These are phyloP conservation scores for Machimus rusticus DNA, from an alignment of 2,888 invertebrate species.

Conservation along the genomic window DNA sequence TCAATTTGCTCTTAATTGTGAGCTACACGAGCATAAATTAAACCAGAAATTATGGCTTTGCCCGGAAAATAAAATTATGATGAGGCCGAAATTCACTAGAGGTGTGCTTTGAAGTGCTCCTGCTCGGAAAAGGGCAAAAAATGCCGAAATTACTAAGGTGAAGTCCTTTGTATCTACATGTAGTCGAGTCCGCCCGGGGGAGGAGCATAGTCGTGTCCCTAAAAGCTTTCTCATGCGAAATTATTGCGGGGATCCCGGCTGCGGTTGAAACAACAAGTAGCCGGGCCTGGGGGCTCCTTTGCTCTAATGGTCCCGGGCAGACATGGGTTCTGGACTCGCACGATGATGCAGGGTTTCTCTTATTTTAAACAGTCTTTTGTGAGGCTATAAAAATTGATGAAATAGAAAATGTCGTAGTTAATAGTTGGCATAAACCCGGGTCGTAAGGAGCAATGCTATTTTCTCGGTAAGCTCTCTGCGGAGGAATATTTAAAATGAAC, in stretches of 20 bases:
- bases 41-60: neutral
- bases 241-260: neutral
- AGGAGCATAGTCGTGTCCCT: neutral
- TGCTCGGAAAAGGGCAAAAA: neutral
- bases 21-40: neutral
- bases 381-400: constrained; percentile 21
- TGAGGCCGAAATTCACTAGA: neutral
- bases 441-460: neutral
- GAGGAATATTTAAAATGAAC: neutral
- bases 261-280: constrained; percentile 11
- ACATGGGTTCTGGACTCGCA: neutral
- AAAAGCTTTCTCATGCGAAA: constrained; percentile 10
- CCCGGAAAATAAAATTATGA: constrained; percentile 8
- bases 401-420: constrained; percentile 9
- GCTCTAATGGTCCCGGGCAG: neutral
- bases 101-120: constrained; percentile 1
- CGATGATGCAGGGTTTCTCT: neutral
- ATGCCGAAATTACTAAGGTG: neutral
- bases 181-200: neutral
- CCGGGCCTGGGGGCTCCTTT: neutral
- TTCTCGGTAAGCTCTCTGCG: neutral
- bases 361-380: constrained; percentile 11
- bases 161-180: neutral
- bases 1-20: constrained; percentile 18
- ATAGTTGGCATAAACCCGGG: neutral